Evolutionary conservation across 2,888 invertebrate species (phyloP).

Genomic region (Lasioglossum zephyrum): DNA sequence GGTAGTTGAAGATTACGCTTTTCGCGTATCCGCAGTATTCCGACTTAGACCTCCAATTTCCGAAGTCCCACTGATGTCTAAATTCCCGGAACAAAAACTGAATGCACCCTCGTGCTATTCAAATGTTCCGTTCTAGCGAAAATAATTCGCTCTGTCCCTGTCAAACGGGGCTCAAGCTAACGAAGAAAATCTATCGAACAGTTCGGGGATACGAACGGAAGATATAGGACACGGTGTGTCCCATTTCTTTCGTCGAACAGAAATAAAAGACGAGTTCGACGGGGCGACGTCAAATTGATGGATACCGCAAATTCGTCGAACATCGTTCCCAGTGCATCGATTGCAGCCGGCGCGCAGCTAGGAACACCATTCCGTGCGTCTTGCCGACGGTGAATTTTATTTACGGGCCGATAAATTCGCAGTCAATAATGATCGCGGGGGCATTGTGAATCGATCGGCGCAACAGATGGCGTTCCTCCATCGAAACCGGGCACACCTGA

Average conservation of each 20-base stretch:
- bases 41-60: not conserved
- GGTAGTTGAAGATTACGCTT: not conserved
- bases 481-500: constrained; percentile 36
- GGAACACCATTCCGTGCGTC: constrained; percentile 39
- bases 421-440: constrained; percentile 61
- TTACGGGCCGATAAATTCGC: constrained; percentile 62
- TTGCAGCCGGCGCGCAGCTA: constrained; percentile 24
- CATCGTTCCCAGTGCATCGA: constrained; percentile 52
- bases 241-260: constrained; percentile 19
- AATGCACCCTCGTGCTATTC: not conserved
- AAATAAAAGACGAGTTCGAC: constrained; percentile 20
- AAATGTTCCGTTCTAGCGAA: not conserved
- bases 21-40: too few species aligned
- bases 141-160: not conserved
- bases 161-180: not conserved
- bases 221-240: not conserved
- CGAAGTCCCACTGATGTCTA: not conserved
- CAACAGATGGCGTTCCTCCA: constrained; percentile 66
- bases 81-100: not conserved
- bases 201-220: not conserved
- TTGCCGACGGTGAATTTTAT: constrained; percentile 65
- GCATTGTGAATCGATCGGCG: constrained; percentile 59
- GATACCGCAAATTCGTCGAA: constrained; percentile 46
- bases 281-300: constrained; percentile 31
- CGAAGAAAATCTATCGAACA: constrained; percentile 2